These are phyloP conservation scores for Globia sparganii DNA, from an alignment of 2,888 invertebrate species.

Conservation along the genomic window DNA sequence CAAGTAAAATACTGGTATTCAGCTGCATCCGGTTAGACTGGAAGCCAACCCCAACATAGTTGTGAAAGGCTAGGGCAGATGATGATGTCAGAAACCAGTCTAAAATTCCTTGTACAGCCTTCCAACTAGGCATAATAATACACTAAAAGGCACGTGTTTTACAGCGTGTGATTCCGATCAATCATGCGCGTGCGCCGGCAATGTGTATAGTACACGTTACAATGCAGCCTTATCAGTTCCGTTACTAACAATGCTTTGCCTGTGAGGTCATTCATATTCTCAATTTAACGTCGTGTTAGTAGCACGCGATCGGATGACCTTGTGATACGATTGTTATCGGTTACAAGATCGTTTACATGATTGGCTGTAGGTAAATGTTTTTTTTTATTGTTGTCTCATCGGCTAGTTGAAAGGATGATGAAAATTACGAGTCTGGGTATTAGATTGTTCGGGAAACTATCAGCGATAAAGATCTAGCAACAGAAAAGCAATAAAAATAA, in stretches of 20 bases:
- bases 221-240: constrained; percentile 51
- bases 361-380: constrained; percentile 8
- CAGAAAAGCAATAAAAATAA: background rate
- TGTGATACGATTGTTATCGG: constrained; percentile 46
- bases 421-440: background rate
- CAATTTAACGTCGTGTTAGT: constrained; percentile 43
- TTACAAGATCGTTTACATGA: constrained; percentile 44
- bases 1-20: too few species aligned
- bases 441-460: constrained; percentile 7
- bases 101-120: constrained; percentile 12
- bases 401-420: constrained; percentile 11
- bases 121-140: constrained; percentile 23
- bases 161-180: constrained; percentile 57
- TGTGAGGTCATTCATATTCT: constrained; percentile 56
- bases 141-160: constrained; percentile 49
- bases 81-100: background rate
- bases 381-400: constrained; percentile 11
- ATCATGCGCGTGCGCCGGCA: constrained; percentile 51
- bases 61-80: too few species aligned
- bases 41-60: too few species aligned
- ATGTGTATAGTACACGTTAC: constrained; percentile 33
- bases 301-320: constrained; percentile 55
- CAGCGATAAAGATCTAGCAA: background rate
- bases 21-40: too few species aligned
- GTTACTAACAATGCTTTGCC: constrained; percentile 48